phyloP scores from a whole-genome alignment of 2,888 invertebrate species.

The Sabatieria punctata region DNA sequence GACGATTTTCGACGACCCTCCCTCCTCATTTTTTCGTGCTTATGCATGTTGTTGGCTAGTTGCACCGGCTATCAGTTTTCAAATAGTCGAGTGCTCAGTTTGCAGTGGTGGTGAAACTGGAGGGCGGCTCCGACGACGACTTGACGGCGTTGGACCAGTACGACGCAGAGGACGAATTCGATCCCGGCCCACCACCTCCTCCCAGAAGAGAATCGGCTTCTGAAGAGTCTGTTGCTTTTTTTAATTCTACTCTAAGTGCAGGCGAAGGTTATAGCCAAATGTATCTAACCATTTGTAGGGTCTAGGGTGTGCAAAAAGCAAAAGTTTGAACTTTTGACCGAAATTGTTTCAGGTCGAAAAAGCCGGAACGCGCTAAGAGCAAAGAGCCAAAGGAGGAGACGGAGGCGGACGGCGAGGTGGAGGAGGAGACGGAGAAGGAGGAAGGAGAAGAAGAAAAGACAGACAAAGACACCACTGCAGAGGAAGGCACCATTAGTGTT shows the following conservation, averaged over 20 bases:
- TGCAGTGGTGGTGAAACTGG: slow-evolving; percentile 77
- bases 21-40: too few relatives aligned
- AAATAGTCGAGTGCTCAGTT: too few relatives aligned
- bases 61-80: too few relatives aligned
- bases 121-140: slow-evolving; percentile 62
- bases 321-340: too few relatives aligned
- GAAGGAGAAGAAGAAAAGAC: slow-evolving; percentile 11
- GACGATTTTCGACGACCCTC: too few relatives aligned
- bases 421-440: slow-evolving; percentile 15
- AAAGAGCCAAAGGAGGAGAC: slow-evolving; percentile 36
- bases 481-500: slow-evolving; percentile 25
- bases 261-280: too few relatives aligned
- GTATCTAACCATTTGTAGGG: too few relatives aligned
- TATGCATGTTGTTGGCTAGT: too few relatives aligned
- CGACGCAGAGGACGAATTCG: slow-evolving; percentile 17
- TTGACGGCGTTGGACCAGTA: slow-evolving; percentile 54
- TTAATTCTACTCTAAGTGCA: background rate
- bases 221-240: background rate
- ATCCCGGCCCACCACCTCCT: slow-evolving; percentile 12
- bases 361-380: slow-evolving; percentile 32
- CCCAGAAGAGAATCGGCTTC: background rate
- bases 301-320: background rate
- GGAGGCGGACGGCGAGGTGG: slow-evolving; percentile 26
- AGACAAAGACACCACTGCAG: slow-evolving; percentile 13
- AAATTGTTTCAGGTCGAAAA: background rate